Conservation (phyloP, 2,888 invertebrate species). For the Drosophila tripunctata region DNA sequence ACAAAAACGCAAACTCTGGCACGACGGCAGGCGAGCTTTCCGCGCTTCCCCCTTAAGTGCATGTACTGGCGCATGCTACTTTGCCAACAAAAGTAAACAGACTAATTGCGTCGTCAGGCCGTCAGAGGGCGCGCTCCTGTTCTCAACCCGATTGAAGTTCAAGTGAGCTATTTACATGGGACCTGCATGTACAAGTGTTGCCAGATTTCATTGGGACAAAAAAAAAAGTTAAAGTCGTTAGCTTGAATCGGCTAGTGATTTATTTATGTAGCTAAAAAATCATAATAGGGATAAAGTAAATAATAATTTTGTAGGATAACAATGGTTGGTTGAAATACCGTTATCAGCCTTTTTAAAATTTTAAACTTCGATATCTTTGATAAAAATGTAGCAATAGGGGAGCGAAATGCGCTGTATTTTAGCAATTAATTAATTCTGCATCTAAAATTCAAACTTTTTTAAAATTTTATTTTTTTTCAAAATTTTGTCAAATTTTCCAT, state of each 20-base stretch:
- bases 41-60: constrained; percentile 24
- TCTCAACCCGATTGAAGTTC: constrained; percentile 58
- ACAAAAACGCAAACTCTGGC: background rate
- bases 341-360: no score
- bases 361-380: no score
- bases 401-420: no score
- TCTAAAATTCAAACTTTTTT: no score
- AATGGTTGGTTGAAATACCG: no score
- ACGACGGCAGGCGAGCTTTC: background rate
- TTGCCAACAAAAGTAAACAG: constrained; percentile 39
- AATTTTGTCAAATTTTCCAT: no score
- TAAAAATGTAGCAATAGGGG: no score
- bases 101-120: constrained; percentile 61
- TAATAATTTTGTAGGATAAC: no score
- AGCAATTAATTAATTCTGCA: no score
- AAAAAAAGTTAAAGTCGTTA: background rate
- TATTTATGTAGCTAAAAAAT: background rate
- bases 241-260: background rate
- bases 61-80: constrained; percentile 1
- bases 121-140: constrained; percentile 50
- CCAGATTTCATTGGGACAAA: background rate
- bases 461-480: no score
- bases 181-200: constrained; percentile 9
- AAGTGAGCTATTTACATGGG: constrained; percentile 40
- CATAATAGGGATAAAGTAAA: no score